Conservation (phyloP, 2,113 vertebrate species). For the Zosterops hypoxanthus region DNA sequence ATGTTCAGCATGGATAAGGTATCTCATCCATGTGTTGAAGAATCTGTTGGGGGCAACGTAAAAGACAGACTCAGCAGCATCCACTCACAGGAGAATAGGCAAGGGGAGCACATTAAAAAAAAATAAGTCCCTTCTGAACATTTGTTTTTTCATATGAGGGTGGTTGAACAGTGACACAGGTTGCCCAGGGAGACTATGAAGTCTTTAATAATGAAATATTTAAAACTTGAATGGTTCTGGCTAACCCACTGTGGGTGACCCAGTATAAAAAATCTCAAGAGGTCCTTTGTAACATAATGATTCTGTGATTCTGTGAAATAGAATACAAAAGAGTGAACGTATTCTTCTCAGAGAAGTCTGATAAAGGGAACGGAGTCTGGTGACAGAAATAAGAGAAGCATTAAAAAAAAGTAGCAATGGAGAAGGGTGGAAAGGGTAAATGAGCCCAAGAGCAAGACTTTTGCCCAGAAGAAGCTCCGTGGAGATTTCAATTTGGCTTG, state of each 20-base stretch:
- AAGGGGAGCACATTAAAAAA: neutral
- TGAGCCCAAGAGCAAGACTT: neutral
- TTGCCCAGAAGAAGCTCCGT: neutral
- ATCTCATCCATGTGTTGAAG: neutral
- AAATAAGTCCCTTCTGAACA: neutral
- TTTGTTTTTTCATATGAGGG: neutral
- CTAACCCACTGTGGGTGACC: neutral
- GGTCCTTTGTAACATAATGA: neutral
- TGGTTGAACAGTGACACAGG: neutral
- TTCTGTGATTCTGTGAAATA: neutral
- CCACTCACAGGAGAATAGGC: neutral
- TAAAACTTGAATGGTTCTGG: neutral
- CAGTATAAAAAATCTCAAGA: neutral
- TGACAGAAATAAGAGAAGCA: neutral
- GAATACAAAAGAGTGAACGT: neutral
- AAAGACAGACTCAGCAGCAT: neutral
- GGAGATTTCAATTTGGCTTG: neutral
- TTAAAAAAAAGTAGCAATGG: neutral
- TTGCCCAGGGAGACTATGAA: neutral
- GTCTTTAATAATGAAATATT: neutral
- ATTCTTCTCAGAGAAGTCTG: neutral
- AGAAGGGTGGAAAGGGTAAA: neutral
- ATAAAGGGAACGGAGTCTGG: neutral
- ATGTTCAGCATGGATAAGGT: neutral
- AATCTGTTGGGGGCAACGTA: neutral